phyloP scores from a whole-genome alignment of 2,888 invertebrate genomes.

The Linnaemya vulpina region DNA sequence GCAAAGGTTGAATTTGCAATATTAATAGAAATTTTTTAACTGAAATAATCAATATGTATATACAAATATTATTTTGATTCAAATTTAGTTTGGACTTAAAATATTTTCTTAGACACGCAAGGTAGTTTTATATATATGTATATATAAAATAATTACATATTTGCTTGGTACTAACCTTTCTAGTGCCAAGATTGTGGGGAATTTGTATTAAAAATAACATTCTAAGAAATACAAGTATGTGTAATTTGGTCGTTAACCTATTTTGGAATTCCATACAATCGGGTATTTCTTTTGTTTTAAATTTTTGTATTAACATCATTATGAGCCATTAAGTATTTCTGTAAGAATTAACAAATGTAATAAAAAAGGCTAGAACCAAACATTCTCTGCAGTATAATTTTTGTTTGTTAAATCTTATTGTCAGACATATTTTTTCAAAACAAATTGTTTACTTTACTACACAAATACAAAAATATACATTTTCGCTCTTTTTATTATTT shows the following conservation, averaged over 20 bases:
- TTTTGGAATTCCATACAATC: slow-evolving; percentile 11
- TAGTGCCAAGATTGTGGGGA: background rate
- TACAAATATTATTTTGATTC: slow-evolving; percentile 6
- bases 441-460: background rate
- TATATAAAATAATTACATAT: too few relatives aligned
- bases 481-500: slow-evolving; percentile 3
- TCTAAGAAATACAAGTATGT: slow-evolving; percentile 8
- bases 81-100: slow-evolving; percentile 35
- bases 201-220: slow-evolving; percentile 25
- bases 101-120: slow-evolving; percentile 38
- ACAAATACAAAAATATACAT: background rate
- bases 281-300: background rate
- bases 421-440: background rate
- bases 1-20: slow-evolving; percentile 39
- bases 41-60: slow-evolving; percentile 48
- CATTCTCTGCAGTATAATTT: background rate
- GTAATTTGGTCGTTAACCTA: slow-evolving; percentile 1
- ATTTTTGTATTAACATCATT: background rate
- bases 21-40: slow-evolving; percentile 8
- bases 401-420: background rate
- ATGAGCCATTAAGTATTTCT: background rate
- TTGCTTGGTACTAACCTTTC: background rate
- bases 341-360: background rate
- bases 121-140: background rate
- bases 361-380: background rate